phyloP scores from a whole-genome alignment of 2,888 invertebrate species.

The Idaea dimidiata region DNA sequence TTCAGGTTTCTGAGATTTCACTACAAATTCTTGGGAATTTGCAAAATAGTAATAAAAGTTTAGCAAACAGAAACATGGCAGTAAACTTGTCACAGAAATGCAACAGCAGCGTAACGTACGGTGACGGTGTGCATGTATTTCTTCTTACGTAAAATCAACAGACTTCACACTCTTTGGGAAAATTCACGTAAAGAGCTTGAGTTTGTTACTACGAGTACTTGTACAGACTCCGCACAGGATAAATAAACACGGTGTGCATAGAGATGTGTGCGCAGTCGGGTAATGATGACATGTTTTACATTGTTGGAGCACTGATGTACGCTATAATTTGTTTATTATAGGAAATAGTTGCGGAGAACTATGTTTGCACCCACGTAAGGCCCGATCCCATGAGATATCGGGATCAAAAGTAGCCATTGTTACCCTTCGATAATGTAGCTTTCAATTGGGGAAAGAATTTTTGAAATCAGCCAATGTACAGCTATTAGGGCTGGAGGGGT shows the following conservation, averaged over 20 bases:
- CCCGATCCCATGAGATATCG: too few species aligned
- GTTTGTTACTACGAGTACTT: conserved; percentile 24
- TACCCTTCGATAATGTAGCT: too few species aligned
- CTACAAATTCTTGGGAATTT: background rate
- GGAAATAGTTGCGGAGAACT: too few species aligned
- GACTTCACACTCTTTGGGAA: conserved; percentile 43
- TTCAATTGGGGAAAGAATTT: too few species aligned
- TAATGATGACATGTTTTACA: too few species aligned
- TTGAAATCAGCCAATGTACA: too few species aligned
- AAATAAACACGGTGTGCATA: conserved; percentile 34
- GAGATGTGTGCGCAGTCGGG: background rate
- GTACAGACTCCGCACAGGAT: conserved; percentile 33
- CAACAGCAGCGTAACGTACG: conserved; percentile 25
- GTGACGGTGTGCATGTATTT: conserved; percentile 45
- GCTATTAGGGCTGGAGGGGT: too few species aligned
- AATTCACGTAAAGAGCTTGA: conserved; percentile 44
- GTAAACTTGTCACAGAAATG: conserved; percentile 26
- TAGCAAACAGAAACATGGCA: conserved; percentile 15
- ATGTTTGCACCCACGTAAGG: too few species aligned
- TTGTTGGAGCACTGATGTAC: too few species aligned
- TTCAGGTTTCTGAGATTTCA: background rate
- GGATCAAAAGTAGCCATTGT: too few species aligned
- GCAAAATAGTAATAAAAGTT: conserved; percentile 18
- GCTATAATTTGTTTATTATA: too few species aligned
- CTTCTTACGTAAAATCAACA: conserved; percentile 40